Conservation (phyloP, 35 echinoderm and acorn worm genomes). For the Chiridota heheva region DNA sequence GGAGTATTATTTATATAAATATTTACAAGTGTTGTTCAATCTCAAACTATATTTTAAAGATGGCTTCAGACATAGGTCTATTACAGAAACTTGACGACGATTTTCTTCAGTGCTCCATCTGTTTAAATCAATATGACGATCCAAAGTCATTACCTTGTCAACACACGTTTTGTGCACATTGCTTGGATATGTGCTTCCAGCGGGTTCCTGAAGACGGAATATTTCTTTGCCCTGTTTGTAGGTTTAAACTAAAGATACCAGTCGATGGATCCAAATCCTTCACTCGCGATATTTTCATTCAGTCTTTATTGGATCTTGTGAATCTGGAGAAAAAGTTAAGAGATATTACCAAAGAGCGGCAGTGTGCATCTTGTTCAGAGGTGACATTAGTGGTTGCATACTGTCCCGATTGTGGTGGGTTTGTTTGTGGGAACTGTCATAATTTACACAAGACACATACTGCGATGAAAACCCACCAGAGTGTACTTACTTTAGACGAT, state of each 20-base stretch:
- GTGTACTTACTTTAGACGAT: background rate
- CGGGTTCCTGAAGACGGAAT: background rate
- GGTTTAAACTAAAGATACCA: background rate
- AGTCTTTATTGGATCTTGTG: slow-evolving; percentile 16
- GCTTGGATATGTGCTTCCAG: background rate
- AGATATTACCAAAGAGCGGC: background rate
- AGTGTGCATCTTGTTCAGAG: background rate
- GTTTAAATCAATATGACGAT: slow-evolving; percentile 16
- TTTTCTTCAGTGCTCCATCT: slow-evolving; percentile 22
- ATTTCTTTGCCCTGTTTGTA: slow-evolving; percentile 12
- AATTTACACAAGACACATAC: background rate
- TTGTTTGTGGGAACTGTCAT: slow-evolving; percentile 12
- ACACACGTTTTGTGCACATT: slow-evolving; percentile 18
- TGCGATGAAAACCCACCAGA: background rate
- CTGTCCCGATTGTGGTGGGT: slow-evolving; percentile 21
- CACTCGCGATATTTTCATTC: slow-evolving; percentile 22
- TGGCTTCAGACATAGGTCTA: too few species aligned
- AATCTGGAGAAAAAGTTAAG: slow-evolving; percentile 19
- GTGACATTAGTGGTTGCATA: slow-evolving; percentile 12
- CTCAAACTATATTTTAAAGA: too few species aligned
- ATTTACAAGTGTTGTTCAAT: too few species aligned
- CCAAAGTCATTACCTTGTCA: slow-evolving; percentile 32
- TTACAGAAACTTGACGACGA: too few species aligned
- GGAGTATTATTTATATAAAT: too few species aligned
- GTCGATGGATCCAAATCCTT: background rate